phyloP scores from a whole-genome alignment of 2,797 vertebrate species.

The Enteromius radiatus region DNA sequence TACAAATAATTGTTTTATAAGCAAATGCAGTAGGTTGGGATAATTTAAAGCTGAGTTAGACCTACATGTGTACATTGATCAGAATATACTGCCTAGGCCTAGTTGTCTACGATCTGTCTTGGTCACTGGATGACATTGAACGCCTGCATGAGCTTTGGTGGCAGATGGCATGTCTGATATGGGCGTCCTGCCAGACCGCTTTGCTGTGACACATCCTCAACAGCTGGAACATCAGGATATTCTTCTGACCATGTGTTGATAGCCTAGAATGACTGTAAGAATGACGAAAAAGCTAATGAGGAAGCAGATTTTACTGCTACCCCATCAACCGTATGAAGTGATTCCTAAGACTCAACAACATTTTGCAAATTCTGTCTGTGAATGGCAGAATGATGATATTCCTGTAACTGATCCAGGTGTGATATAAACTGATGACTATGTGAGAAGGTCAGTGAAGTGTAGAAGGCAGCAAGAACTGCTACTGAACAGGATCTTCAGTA shows the following conservation, averaged over 20 bases:
- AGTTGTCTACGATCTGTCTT: not conserved
- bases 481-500: not conserved
- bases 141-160: not conserved
- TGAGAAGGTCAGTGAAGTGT: conserved; percentile 3
- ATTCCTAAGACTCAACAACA: not conserved
- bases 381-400: not conserved
- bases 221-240: conserved; percentile 42
- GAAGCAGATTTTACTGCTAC: not conserved
- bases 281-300: not conserved
- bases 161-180: conserved; percentile 34
- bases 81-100: not conserved
- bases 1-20: not conserved
- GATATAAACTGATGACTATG: not conserved
- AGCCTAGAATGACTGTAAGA: not conserved
- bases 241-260: conserved; percentile 3
- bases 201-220: conserved; percentile 35
- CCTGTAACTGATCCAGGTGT: not conserved
- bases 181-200: conserved; percentile 25
- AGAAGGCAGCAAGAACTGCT: not conserved
- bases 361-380: not conserved
- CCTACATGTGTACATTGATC: not conserved
- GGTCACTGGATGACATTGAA: not conserved
- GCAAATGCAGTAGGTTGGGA: not conserved
- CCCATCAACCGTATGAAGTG: not conserved
- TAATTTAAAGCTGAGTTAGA: not conserved